A percentile compares a stretch with the other conserved stretches of the same genome.
Conservation (phyloP, 64 coral and sea anemone species). For the Stichodactyla helianthus region DNA sequence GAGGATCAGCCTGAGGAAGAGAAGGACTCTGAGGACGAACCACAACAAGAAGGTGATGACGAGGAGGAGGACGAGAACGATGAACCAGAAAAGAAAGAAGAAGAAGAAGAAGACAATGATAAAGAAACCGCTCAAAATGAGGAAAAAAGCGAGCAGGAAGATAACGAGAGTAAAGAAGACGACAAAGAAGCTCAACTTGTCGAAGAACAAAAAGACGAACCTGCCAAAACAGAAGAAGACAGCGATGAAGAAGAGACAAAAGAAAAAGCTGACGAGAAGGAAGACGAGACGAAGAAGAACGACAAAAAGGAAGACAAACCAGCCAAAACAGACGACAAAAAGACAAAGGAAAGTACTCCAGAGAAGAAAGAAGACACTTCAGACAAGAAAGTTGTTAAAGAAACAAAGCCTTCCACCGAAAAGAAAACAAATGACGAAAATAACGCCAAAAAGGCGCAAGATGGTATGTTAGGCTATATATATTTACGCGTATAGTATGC, state of each 20-base stretch:
- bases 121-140: background rate
- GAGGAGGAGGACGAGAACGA: background rate
- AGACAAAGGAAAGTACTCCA: background rate
- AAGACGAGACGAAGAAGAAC: background rate
- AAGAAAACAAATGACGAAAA: background rate
- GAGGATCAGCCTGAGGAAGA: slow-evolving; percentile 24
- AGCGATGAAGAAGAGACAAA: background rate
- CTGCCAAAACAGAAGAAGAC: background rate
- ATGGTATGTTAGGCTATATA: background rate
- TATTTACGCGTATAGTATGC: too few relatives aligned
- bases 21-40: background rate
- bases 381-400: background rate
- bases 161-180: background rate
- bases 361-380: background rate
- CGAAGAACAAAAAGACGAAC: background rate
- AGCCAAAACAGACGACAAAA: background rate
- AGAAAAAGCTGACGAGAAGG: background rate
- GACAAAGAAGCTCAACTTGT: background rate
- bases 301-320: background rate
- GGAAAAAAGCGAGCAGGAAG: background rate
- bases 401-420: background rate
- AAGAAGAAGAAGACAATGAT: background rate
- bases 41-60: slow-evolving; percentile 1
- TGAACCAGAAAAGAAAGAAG: background rate
- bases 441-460: background rate